Evolutionary conservation across 2,888 invertebrate species (phyloP), one percentile per base, ranked within the genome.

Genomic region (Noctua janthe): DNA sequence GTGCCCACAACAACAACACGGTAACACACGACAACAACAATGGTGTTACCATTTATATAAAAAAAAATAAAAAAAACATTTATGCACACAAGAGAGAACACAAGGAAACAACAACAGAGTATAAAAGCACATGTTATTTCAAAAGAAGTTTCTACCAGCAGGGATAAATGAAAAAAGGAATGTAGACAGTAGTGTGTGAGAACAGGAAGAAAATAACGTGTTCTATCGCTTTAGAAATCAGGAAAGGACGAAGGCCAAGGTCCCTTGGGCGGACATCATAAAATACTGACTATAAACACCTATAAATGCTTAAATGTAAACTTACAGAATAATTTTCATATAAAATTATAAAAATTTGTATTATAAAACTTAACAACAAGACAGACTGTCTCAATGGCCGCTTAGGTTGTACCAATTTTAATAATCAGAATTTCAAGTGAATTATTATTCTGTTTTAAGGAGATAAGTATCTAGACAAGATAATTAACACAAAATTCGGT

Each of bases 401-500:
- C 35, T 64, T 13, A 64, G 1, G 64, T 20, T 62, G 62, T 35
- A 64, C 8, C 8, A 64, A 81, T 35, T 81, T 1, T 1, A 82
- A 17, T 49, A 15, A 29, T 54, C 23, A 23, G 1, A 66, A 39
- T 66, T 17, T 35, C 11, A 51, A n/a, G 29, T 56, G 0, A 35
- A 59, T 17, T 51, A 67, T 43, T 2, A 54, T 54, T 51, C n/a
- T 20, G 35, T 59, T 17, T 1, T 70, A 47, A 64, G 54, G 0
- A 70, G 3, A 67, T 78, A 39, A 70, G n/a, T 56, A 66, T 74
- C n/a, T 23, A 23, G 39, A 78, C 74, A 75, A 35, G 62, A 62
- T 71, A 76, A 76, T 80, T 78, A 74, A 75, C 29, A 71, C n/a
- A 71, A 78, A 74, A 76, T 29, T 84, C 15, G 20, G 49, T 59